Conservation (phyloP, 92 coral and sea anemone species). For the Paragorgia papillata region DNA sequence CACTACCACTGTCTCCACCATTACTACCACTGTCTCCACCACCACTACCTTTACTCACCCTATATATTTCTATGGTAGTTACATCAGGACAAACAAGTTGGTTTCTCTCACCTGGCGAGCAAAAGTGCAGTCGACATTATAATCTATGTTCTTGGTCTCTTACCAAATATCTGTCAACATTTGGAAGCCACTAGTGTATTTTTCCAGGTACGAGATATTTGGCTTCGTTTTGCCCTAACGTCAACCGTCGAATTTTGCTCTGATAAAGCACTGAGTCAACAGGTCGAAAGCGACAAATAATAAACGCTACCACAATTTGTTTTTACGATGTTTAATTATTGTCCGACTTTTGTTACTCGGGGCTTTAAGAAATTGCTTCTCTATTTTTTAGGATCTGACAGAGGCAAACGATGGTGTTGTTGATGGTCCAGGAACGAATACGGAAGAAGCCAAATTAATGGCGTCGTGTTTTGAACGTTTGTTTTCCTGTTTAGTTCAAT, state of each 20-base stretch:
- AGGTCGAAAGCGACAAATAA: no score
- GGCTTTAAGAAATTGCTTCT: no score
- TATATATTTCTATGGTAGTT: conserved; percentile 27
- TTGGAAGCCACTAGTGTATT: conserved; percentile 93
- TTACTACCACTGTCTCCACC: no score
- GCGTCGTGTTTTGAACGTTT: conserved; percentile 78
- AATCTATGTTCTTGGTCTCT: conserved; percentile 65
- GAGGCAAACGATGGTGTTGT: conserved; percentile 84
- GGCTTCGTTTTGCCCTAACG: background rate
- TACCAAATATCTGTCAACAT: conserved; percentile 88
- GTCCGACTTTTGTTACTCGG: no score
- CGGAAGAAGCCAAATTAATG: conserved; percentile 76
- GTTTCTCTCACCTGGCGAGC: conserved; percentile 86
- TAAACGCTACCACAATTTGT: no score
- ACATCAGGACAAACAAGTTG: conserved; percentile 87
- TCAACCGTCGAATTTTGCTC: no score
- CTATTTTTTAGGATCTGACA: conserved; percentile 72
- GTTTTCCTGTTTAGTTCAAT: conserved; percentile 77
- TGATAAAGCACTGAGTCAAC: no score
- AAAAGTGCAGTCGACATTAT: conserved; percentile 71
- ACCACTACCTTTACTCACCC: no score
- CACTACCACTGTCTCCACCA: no score
- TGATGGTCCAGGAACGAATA: conserved; percentile 93
- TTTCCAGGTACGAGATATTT: conserved; percentile 66
- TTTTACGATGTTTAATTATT: no score